Evolutionary conservation across 2,888 invertebrate species (phyloP), one percentile per base, ranked within the genome.

Genomic region (Papilio demoleus): DNA sequence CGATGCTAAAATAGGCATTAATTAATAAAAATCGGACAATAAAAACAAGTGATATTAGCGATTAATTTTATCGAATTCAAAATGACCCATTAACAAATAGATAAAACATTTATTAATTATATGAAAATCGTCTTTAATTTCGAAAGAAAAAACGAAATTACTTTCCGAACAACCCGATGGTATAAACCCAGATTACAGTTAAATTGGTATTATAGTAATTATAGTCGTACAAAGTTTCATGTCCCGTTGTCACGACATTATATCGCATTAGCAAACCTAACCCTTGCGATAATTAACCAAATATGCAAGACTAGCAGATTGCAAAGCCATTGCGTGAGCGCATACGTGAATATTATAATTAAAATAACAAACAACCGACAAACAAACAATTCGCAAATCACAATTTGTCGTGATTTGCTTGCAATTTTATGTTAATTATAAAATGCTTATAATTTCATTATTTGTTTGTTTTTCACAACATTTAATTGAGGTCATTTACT

Each of bases 221-320:
- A 14, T 5, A 50, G 24, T 45, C 12, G 8, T 27, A 40, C n/a
- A n/a, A 38, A 65, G 27, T 56, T 45, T 59, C 47, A 47, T 59
- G 47, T 73, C 70, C 76, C 77, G 77, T 80, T 82, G 75, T 38
- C 76, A 79, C 77, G 79, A 77, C 78, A 72, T 77, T 76, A 81
- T 81, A 75, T 77, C 74, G 73, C 24, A 34, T 67, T 62, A 67
- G 56, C 40, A 77, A 74, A 74, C 72, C 72, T 76, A 73, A 78
- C 78, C 76, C 73, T 63, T 59, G 67, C 73, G n/a, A 47, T 59
- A 22, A 65, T 45, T 74, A 76, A 75, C 75, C 74, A 67, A 69
- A 76, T 67, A 62, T 67, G 67, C 61, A 61, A 56, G 4, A 47
- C 22, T 12, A 22, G 42, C 42, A 47, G 58, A 38, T 59, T 38